Evolutionary conservation across 1,140 invertebrate species (phyloP).

Genomic region (Popillia japonica): DNA sequence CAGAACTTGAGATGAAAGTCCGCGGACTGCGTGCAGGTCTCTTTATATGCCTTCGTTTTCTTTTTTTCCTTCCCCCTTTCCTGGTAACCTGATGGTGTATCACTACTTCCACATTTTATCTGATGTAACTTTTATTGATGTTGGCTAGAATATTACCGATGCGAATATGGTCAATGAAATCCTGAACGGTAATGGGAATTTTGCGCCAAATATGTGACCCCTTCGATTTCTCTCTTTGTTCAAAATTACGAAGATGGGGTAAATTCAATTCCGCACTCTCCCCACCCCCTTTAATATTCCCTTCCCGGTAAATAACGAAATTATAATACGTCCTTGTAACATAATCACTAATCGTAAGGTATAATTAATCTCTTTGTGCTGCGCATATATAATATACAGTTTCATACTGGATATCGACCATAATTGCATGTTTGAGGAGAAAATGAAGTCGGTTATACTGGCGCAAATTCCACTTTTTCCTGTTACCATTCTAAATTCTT

Average conservation of each 20-base stretch:
- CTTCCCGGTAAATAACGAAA: background rate
- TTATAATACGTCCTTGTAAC: slow-evolving; percentile 12
- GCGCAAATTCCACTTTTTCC: background rate
- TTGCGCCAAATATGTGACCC: too few relatives aligned
- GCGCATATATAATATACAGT: background rate
- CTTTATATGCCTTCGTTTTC: slow-evolving; percentile 25
- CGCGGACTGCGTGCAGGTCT: background rate
- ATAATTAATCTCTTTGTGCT: background rate
- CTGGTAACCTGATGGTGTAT: background rate
- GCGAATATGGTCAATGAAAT: too few relatives aligned
- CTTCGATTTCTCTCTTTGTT: too few relatives aligned
- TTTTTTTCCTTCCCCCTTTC: background rate
- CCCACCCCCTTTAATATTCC: background rate
- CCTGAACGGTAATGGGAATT: too few relatives aligned
- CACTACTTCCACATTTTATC: slow-evolving; percentile 21
- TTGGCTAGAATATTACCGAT: background rate
- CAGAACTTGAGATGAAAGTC: background rate
- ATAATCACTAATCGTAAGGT: background rate
- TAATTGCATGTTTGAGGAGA: slow-evolving; percentile 23
- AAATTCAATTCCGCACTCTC: background rate
- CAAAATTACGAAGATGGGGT: too few relatives aligned
- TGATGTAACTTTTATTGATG: slow-evolving; percentile 26
- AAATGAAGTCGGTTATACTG: background rate
- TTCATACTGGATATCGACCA: background rate
- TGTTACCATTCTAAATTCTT: slow-evolving; percentile 17